A percentile compares a stretch with the other conserved stretches of the same genome.
Evolutionary conservation across 2,113 vertebrate species (phyloP).

Genomic region (Thryonomys swinderianus): DNA sequence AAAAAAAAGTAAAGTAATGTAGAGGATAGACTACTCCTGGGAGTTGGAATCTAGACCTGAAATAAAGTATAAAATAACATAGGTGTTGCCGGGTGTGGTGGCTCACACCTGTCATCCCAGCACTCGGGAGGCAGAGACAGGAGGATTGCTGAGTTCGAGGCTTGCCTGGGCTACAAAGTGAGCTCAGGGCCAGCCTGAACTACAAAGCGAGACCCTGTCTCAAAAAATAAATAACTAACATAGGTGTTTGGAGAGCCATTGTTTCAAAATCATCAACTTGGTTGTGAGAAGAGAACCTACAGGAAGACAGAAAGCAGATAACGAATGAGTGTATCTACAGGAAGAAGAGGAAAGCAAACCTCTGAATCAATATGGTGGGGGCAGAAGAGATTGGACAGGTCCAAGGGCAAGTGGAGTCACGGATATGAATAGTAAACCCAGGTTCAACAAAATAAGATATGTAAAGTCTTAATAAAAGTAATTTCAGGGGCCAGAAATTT

Average conservation of each 20-base stretch:
- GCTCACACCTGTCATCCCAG: too few species aligned
- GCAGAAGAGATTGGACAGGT: neutral
- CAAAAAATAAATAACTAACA: too few species aligned
- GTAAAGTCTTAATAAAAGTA: neutral
- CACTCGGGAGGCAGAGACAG: too few species aligned
- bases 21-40: neutral
- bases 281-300: neutral
- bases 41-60: neutral
- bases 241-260: neutral
- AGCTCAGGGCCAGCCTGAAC: too few species aligned
- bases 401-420: accelerated
- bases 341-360: neutral
- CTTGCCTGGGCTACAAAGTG: too few species aligned
- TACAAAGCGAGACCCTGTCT: too few species aligned
- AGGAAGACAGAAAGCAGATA: neutral
- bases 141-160: too few species aligned
- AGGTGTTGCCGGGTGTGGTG: too few species aligned
- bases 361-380: neutral
- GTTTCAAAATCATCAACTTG: neutral
- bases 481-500: too few species aligned
- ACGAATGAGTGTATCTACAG: neutral
- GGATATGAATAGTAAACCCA: neutral
- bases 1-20: neutral
- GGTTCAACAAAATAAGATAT: neutral
- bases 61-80: neutral